phyloP scores from a whole-genome alignment of 2,888 invertebrate species.

The Formica aserva region DNA sequence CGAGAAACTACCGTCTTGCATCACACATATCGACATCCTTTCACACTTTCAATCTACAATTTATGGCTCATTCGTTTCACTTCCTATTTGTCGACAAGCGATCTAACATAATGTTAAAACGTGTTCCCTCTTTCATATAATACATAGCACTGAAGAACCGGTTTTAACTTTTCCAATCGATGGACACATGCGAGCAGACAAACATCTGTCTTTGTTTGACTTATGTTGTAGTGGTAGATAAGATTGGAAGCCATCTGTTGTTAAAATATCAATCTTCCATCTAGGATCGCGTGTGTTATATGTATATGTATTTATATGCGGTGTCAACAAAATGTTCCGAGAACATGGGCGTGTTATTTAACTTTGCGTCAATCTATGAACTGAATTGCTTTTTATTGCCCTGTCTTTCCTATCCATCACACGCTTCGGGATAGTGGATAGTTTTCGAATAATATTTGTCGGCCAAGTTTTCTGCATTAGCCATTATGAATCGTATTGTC shows the following conservation, averaged over 20 bases:
- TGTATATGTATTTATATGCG: conserved; percentile 14
- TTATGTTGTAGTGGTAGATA: conserved; percentile 65
- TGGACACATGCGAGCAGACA: conserved; percentile 51
- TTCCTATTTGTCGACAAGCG: background rate
- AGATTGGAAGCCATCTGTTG: conserved; percentile 73
- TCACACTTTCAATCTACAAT: background rate
- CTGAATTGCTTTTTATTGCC: conserved; percentile 29
- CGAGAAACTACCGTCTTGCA: background rate
- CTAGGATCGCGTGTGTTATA: conserved; percentile 16
- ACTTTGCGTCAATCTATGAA: conserved; percentile 16
- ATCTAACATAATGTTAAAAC: conserved; percentile 9
- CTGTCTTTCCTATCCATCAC: conserved; percentile 39
- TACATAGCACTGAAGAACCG: background rate
- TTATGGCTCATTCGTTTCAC: background rate
- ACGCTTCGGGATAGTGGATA: background rate
- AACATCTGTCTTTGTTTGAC: conserved; percentile 76
- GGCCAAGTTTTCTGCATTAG: conserved; percentile 11
- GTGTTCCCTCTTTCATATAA: background rate
- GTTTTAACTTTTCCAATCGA: conserved; percentile 57
- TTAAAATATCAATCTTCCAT: conserved; percentile 59
- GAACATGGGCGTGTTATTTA: conserved; percentile 30
- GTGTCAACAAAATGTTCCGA: conserved; percentile 32
- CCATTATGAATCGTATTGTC: background rate
- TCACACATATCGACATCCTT: background rate
- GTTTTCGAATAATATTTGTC: conserved; percentile 27